phyloP scores from a whole-genome alignment of 2,113 vertebrate species.

The Percopsis transmontana region DNA sequence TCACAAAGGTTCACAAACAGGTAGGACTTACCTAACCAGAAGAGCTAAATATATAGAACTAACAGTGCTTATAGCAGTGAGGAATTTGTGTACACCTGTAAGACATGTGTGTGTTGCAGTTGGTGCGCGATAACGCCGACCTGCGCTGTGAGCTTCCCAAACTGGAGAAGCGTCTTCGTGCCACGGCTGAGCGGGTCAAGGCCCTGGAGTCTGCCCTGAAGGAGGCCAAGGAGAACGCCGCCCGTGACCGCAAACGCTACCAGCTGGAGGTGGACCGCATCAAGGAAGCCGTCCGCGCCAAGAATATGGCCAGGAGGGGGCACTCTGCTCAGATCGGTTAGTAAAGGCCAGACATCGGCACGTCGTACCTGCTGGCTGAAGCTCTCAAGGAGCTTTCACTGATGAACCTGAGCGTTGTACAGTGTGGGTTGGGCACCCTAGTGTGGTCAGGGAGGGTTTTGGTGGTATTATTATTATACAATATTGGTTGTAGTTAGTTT shows the following conservation, averaged over 20 bases:
- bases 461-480: no score
- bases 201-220: slow-evolving; percentile 95
- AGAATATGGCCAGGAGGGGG: slow-evolving; percentile 96
- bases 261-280: slow-evolving; percentile 98
- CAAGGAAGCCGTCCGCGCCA: slow-evolving; percentile 96
- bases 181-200: slow-evolving; percentile 96
- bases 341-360: slow-evolving; percentile 4
- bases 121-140: no score
- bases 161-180: slow-evolving; percentile 93
- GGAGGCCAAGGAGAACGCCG: slow-evolving; percentile 97
- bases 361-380: no score
- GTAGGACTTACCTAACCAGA: slow-evolving; percentile 75
- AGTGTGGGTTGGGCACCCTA: no score
- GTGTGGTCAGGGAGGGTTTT: no score
- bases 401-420: no score
- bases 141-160: slow-evolving; percentile 98
- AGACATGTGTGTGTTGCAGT: slow-evolving; percentile 65
- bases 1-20: slow-evolving; percentile 99
- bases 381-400: no score
- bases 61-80: no score
- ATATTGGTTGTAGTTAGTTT: no score
- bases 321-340: slow-evolving; percentile 95
- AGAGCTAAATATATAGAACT: no score
- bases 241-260: slow-evolving; percentile 94
- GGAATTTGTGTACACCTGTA: not conserved